Evolutionary conservation across 23 tunicate species (phyloP).

Genomic region (Corella eumyota): DNA sequence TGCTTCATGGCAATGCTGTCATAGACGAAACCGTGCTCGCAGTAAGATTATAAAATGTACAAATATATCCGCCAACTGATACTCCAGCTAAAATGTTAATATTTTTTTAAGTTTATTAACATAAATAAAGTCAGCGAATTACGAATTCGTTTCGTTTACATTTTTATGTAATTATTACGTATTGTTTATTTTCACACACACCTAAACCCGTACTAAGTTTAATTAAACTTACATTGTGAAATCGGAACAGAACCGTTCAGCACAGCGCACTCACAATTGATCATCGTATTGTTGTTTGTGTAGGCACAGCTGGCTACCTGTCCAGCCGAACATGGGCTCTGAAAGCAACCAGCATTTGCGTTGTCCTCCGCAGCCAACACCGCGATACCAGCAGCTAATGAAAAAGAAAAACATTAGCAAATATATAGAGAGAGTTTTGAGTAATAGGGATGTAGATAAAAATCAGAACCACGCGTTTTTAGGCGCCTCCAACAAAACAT

Average conservation of each 20-base stretch:
- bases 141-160: too few relatives aligned
- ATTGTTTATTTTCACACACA: too few relatives aligned
- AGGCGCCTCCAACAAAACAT: too few relatives aligned
- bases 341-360: constrained; percentile 23
- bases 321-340: constrained; percentile 49
- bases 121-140: too few relatives aligned
- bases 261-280: constrained; percentile 27
- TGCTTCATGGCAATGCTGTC: neutral
- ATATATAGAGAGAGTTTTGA: too few relatives aligned
- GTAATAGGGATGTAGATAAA: too few relatives aligned
- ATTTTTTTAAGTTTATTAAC: too few relatives aligned
- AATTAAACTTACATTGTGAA: neutral
- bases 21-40: neutral
- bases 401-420: neutral
- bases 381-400: constrained; percentile 8
- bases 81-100: constrained; percentile 39
- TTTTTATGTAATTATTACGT: too few relatives aligned
- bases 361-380: constrained; percentile 16
- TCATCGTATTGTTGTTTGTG: constrained; percentile 11
- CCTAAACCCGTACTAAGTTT: too few relatives aligned
- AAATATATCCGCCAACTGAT: constrained; percentile 29
- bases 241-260: constrained; percentile 3
- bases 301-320: constrained; percentile 31
- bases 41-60: constrained; percentile 26
- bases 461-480: too few relatives aligned